Base-by-base conservation (phyloP, 92 coral and sea anemone species). In the Diadumene lineata region DNA sequence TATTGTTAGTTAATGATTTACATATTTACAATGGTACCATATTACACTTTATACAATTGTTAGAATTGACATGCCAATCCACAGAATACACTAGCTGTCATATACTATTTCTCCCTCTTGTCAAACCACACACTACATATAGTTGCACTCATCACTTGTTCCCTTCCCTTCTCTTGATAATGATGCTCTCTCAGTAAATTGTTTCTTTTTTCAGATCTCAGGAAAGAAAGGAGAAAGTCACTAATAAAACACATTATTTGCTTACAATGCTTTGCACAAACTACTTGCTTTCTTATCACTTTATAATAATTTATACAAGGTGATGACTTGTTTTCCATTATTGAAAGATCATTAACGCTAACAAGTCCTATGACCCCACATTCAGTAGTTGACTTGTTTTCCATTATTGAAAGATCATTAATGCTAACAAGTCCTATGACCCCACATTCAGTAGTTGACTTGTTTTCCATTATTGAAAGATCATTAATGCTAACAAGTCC, bases 141-240 rank as follows among this genome's bases (percentile, higher is more conserved):
- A 38, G 48, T 38, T 4, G 13, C 48, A 38, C 6, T 13, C 48
- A 38, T 38, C 48, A 38, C 48, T 38, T n/a, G n/a, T n/a, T n/a
- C 48, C 48, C 48, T 38, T 38, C 13, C 6, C 48, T 4, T 38
- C 13, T 4, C 13, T 38, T 38, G 6, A 38, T 13, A 38, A 4
- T 38, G 48, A 4, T 4, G 13, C 13, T 38, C 13, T 38, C 48
- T 43, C 11, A 16, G n/a, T n/a, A n/a, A n/a, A n/a, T n/a, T n/a
- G n/a, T n/a, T 46, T 71, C 68, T 68, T 60, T 3, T 66, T 56
- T 25, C 75, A 88, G 93, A 88, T 88, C 57, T 79, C 93, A 27
- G 93, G 93, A 16, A 88, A 88, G 72, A 86, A 88, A 66, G 93
- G 93, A 22, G 93, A 88, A 73, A 83, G 88, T 31, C 88, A 83